Conservation (phyloP, 2,797 vertebrate genomes). For the Pelobates cultripes region DNA sequence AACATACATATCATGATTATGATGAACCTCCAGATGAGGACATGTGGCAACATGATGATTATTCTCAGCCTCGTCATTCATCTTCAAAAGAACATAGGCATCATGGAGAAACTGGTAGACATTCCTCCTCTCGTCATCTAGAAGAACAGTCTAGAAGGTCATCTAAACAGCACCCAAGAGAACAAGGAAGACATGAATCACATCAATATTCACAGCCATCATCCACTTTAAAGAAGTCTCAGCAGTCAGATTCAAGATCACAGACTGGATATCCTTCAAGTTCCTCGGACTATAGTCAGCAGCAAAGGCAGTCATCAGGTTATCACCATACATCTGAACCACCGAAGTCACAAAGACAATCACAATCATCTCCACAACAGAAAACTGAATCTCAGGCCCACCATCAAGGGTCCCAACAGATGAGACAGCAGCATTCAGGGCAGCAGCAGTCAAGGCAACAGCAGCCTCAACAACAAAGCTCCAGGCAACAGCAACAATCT, state of each 20-base stretch:
- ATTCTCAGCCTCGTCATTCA: constrained; percentile 80
- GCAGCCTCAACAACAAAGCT: constrained; percentile 58
- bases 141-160: constrained; percentile 87
- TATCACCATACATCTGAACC: constrained; percentile 83
- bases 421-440: constrained; percentile 73
- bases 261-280: constrained; percentile 76
- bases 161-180: constrained; percentile 86
- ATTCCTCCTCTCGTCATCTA: constrained; percentile 80
- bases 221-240: constrained; percentile 80
- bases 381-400: constrained; percentile 67
- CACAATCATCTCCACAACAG: constrained; percentile 69
- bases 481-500: constrained; percentile 72
- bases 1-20: constrained; percentile 95
- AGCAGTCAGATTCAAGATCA: constrained; percentile 75
- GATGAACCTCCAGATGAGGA: constrained; percentile 95
- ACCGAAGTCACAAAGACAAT: constrained; percentile 80
- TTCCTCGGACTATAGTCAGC: constrained; percentile 79
- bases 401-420: constrained; percentile 67
- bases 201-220: constrained; percentile 74
- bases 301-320: constrained; percentile 76
- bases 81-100: constrained; percentile 89
- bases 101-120: constrained; percentile 87
- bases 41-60: constrained; percentile 86
- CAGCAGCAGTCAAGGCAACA: constrained; percentile 70
- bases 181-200: constrained; percentile 82